Evolutionary conservation across 2,797 vertebrate genomes (phyloP).

Genomic region (Silurus lanzhouensis): DNA sequence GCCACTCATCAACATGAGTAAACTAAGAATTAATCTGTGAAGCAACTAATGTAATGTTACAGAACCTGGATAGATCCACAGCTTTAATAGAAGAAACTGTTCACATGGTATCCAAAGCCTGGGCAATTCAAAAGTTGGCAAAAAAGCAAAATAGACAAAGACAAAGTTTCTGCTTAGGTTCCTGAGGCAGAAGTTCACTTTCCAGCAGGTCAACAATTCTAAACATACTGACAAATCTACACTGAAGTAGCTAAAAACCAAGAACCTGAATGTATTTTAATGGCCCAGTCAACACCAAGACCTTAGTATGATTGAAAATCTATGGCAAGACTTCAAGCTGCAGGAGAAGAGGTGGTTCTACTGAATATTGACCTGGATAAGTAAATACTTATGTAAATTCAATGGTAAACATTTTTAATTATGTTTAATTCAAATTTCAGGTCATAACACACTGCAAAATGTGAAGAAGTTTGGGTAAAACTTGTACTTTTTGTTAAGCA

Average conservation of each 20-base stretch:
- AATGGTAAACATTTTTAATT: not conserved
- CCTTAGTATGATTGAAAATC: not conserved
- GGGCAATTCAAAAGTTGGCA: not conserved
- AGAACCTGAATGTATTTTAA: not conserved
- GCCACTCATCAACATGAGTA: not conserved
- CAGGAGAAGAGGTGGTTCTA: not conserved
- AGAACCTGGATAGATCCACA: not conserved
- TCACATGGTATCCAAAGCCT: not conserved
- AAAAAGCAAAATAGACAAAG: not conserved
- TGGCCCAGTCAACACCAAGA: not conserved
- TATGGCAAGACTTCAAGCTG: not conserved
- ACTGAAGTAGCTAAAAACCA: not conserved
- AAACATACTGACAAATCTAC: not conserved
- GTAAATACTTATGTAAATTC: not conserved
- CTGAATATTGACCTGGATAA: not conserved
- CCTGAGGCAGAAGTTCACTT: not conserved
- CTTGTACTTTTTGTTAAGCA: too few relatives aligned
- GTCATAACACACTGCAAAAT: not conserved
- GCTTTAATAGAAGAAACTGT: not conserved
- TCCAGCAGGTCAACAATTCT: not conserved
- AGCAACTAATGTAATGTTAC: not conserved
- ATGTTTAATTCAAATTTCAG: not conserved
- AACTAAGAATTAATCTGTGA: not conserved
- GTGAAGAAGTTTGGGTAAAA: too few relatives aligned
- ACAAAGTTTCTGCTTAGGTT: not conserved